Evolutionary conservation across 2,797 vertebrate genomes (phyloP), one percentile per base, ranked within the genome.

Genomic region (Hydrolagus colliei): DNA sequence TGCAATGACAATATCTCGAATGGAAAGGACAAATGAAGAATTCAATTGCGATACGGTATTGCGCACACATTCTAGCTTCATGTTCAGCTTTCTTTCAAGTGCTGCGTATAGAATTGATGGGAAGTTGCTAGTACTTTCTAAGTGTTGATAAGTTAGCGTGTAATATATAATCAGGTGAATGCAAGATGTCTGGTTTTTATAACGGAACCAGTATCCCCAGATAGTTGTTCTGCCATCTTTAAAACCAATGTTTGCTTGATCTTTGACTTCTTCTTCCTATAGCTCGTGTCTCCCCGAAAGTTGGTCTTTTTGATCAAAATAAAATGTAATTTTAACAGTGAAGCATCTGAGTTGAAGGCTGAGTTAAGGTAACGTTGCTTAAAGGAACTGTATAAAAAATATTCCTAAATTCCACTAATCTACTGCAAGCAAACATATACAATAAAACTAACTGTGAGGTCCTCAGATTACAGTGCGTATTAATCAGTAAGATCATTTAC

Each of bases 191-290:
- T 94, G 91, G 92, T 93, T 93, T 89, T 91, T 91, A 91, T 92
- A 93, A 92, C 90, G 90, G 90, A 89, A n/a, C 87, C 59, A 86
- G 52, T 88, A 86, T 93, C 93, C 93, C 92, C 89, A 92, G 90
- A 89, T 90, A 90, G 91, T 91, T 88, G 72, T 87, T 90, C 91
- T 89, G 92, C 93, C 93, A 95, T 94, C 92, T 93, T 93, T 92
- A 93, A 93, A 94, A 92, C 92, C 90, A 93, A 90, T 94, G 92
- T 95, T 95, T 94, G 93, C 90, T 92, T 92, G 94, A 93, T 93
- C 92, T 93, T 68, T 92, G 90, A 94, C 91, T 93, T 88, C 89
- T 76, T 88, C 88, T 91, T 89, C 87, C 90, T 91, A 89, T 89
- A 88, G 90, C 93, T 90, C 90, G 89, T 90, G 91, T 92, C 90